These are phyloP conservation scores for Scaptomyza pallida DNA, from an alignment of 1,140 invertebrate species.

Conservation along the genomic window DNA sequence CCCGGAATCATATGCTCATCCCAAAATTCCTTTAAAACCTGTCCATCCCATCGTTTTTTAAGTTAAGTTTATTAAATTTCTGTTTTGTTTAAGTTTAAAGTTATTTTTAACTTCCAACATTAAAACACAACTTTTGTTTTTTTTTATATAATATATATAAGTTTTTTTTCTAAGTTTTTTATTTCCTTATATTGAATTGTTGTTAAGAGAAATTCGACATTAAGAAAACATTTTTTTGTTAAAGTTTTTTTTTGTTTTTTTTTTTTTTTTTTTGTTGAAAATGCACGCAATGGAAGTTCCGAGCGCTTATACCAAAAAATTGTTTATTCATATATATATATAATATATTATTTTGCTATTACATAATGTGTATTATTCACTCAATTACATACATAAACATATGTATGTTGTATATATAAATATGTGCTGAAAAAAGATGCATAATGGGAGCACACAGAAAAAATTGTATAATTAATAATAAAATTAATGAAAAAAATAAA, in stretches of 20 bases:
- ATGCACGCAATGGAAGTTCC: constrained; percentile 5
- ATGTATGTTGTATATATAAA: too few species aligned
- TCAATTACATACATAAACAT: neutral
- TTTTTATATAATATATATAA: constrained; percentile 12
- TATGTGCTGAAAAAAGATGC: too few species aligned
- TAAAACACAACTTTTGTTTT: neutral
- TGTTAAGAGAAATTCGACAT: constrained; percentile 8
- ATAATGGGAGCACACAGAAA: neutral
- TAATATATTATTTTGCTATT: neutral
- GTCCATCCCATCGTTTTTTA: too few species aligned
- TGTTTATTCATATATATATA: neutral
- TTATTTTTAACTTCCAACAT: too few species aligned
- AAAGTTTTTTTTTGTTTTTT: too few species aligned
- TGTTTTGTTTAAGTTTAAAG: too few species aligned
- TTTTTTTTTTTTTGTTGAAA: neutral
- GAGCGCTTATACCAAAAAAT: neutral
- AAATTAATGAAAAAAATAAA: neutral
- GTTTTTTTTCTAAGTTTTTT: constrained; percentile 7
- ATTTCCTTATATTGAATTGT: constrained; percentile 7
- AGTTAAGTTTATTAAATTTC: too few species aligned
- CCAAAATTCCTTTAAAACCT: too few species aligned
- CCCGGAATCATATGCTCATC: too few species aligned
- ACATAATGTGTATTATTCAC: neutral
- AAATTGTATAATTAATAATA: neutral
- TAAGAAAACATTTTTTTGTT: neutral